Evolutionary conservation across 2,888 invertebrate species (phyloP), one percentile per base, ranked within the genome.

Genomic region (Melieria crassipennis): DNA sequence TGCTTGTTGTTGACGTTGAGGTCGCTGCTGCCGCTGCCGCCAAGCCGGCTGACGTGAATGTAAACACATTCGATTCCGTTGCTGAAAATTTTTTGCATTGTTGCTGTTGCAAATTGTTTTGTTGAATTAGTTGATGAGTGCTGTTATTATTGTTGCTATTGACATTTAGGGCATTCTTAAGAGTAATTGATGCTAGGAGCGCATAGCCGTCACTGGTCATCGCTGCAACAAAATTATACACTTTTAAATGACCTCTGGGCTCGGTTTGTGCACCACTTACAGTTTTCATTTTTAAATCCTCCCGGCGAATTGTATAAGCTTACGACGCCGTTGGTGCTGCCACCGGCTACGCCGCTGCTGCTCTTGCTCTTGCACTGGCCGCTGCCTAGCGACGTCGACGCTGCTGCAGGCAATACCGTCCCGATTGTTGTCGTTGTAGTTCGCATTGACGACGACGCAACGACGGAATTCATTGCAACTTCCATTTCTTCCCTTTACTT

Each of bases 101-200:
- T 58, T 10, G 16, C 45, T 16, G 42, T 60, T 60, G 5, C 45
- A 9, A 4, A 30, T 50, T 60, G 30, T 50, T 50, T 42, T 48
- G 45, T 11, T 65, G 10, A 52, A 52, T 13, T 16, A 67, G n/a
- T 5, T 60, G 43, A 7, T 61, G 60, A 48, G 45, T 16, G 16
- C 42, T 50, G 13, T 16, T 60, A 11, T 70, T 80, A 58, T 80
- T 79, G 67, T 77, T 81, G 64, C 78, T 82, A 72, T 81, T 82
- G 65, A 83, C 80, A 74, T 83, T 84, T 70, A 83, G 79, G 77
- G 79, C 79, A 78, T 80, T 84, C 73, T 82, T 82, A 75, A 83
- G 76, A 70, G 80, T 79, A 76, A 82, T 70, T 70, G 83, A 82
- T 70, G 83, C 82, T 69, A 84, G 80, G 64, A 82, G 73, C 69